These are phyloP conservation scores for Solenopsis fugax DNA, from an alignment of 1,140 invertebrate species.

Conservation along the genomic window DNA sequence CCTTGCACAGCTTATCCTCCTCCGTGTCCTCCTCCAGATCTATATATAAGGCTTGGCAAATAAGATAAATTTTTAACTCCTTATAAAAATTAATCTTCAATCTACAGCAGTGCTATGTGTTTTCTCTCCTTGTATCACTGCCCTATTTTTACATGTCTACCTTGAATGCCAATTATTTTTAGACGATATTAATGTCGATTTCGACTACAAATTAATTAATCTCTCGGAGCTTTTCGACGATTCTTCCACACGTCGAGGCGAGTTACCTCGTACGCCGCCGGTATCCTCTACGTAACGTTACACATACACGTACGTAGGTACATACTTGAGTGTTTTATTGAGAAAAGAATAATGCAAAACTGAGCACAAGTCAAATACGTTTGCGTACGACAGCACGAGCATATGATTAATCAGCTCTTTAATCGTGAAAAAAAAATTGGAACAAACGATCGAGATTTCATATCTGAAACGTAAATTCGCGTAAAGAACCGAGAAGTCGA, in stretches of 20 bases:
- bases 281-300: background rate
- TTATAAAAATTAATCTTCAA: background rate
- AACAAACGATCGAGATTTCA: background rate
- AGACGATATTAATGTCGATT: conserved; percentile 54
- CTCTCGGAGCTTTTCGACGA: background rate
- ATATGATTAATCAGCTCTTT: background rate
- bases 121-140: conserved; percentile 10
- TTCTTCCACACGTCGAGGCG: background rate
- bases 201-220: background rate
- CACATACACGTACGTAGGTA: background rate
- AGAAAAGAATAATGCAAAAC: background rate
- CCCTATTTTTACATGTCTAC: conserved; percentile 52
- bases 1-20: conserved; percentile 80
- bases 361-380: background rate
- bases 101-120: background rate
- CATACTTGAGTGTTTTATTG: background rate
- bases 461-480: background rate
- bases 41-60: conserved; percentile 87
- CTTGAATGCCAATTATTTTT: conserved; percentile 58
- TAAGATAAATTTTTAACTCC: conserved; percentile 3
- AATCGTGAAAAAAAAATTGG: background rate
- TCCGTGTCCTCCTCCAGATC: conserved; percentile 87
- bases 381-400: background rate
- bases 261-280: background rate
- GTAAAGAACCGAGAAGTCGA: too few relatives aligned